Evolutionary conservation across 2,113 vertebrate species (phyloP).

Genomic region (Macquaria australasica): DNA sequence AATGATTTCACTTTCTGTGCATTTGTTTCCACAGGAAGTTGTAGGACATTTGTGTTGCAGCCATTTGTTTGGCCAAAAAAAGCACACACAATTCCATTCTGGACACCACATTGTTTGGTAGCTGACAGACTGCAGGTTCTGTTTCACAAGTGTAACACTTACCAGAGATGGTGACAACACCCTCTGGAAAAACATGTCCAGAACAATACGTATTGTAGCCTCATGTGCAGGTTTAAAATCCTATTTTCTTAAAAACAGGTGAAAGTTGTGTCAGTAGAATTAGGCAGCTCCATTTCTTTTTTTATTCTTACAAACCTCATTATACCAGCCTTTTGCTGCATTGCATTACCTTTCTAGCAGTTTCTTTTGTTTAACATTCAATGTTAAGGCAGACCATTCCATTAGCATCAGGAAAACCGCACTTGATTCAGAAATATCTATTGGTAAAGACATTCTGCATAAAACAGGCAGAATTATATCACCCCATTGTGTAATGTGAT

Average conservation of each 20-base stretch:
- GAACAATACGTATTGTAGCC: conserved; percentile 7
- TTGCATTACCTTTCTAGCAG: background rate
- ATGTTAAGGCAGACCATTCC: background rate
- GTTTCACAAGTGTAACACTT: conserved; percentile 54
- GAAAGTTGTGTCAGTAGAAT: background rate
- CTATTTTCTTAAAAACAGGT: background rate
- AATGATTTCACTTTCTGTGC: conserved; percentile 19
- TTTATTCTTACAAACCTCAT: background rate
- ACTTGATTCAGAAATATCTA: background rate
- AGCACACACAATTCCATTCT: conserved; percentile 12
- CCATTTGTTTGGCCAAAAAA: conserved; percentile 39
- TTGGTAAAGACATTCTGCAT: background rate
- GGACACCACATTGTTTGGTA: conserved; percentile 32
- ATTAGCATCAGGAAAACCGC: conserved; percentile 4
- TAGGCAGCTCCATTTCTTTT: background rate
- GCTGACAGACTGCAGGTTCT: conserved; percentile 56
- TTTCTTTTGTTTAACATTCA: conserved; percentile 3
- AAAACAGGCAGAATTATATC: conserved; percentile 18
- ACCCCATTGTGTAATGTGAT: conserved; percentile 4
- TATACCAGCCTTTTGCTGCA: background rate
- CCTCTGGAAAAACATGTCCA: conserved; percentile 2
- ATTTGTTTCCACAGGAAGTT: conserved; percentile 44
- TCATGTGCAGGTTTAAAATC: background rate
- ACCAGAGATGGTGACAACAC: conserved; percentile 41
- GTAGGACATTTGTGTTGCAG: background rate